These are phyloP conservation scores for Stercorarius parasiticus DNA, from an alignment of 2,113 vertebrate species.

Conservation along the genomic window DNA sequence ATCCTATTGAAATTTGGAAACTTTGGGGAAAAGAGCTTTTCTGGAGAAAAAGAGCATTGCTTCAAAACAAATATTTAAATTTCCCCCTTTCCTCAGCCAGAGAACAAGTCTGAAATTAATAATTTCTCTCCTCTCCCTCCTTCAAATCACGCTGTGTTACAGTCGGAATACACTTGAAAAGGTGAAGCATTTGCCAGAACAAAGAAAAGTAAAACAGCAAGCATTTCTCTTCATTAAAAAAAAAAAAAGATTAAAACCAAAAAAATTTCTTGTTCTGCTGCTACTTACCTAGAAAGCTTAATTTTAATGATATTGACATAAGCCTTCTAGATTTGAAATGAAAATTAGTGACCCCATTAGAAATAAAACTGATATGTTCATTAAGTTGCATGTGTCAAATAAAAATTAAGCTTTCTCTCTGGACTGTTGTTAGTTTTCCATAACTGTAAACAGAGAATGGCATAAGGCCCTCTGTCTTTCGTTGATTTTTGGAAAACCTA, in stretches of 20 bases:
- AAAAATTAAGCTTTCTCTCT: neutral
- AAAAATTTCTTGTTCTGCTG: neutral
- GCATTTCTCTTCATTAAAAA: neutral
- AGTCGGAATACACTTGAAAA: neutral
- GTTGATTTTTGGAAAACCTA: neutral
- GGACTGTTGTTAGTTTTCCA: neutral
- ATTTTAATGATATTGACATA: neutral
- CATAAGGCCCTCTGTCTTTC: neutral
- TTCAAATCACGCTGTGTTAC: neutral
- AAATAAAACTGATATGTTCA: neutral
- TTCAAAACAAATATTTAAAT: neutral
- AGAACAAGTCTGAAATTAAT: neutral
- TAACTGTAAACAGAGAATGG: neutral
- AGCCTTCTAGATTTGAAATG: neutral
- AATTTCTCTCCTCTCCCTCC: neutral
- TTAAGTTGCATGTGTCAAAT: neutral
- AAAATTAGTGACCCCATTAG: neutral
- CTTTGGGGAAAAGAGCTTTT: neutral
- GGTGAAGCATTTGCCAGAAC: neutral
- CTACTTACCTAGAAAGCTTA: neutral
- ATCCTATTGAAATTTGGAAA: neutral
- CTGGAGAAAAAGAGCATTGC: neutral
- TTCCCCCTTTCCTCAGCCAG: neutral
- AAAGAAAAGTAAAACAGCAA: neutral
- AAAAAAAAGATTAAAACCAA: neutral